phyloP scores from a whole-genome alignment of 2,113 vertebrate species.

The Trogon melanurus region DNA sequence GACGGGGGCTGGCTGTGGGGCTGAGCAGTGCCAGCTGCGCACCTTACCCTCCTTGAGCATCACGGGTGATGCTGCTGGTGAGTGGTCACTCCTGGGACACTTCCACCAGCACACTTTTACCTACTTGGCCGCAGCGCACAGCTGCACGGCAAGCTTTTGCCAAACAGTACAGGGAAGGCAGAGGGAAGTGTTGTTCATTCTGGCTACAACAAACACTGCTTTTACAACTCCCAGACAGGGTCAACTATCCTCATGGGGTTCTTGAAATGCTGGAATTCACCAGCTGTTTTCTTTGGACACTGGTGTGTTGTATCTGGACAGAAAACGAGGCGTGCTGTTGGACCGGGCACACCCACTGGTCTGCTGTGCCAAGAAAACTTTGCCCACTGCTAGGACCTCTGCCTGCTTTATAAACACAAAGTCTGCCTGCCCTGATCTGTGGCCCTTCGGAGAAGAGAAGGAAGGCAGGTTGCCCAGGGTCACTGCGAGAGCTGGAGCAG shows the following conservation, averaged over 20 bases:
- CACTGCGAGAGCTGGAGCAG: background rate
- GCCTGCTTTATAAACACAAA: constrained; percentile 11
- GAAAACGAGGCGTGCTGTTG: background rate
- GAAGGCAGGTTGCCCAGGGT: background rate
- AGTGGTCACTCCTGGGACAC: background rate
- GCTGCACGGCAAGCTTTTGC: background rate
- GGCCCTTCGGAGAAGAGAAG: background rate
- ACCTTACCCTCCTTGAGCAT: background rate
- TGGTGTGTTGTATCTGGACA: background rate
- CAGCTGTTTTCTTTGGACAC: constrained; percentile 34
- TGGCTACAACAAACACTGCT: background rate
- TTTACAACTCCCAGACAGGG: background rate
- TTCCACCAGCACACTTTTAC: background rate
- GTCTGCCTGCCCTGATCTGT: background rate
- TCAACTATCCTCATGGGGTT: background rate
- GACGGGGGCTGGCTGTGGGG: background rate
- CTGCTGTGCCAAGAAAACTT: constrained; percentile 10
- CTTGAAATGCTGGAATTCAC: constrained; percentile 8
- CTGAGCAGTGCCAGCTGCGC: fast-evolving
- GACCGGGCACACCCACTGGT: background rate
- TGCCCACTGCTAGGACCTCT: background rate
- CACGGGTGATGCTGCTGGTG: background rate
- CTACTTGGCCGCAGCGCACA: background rate
- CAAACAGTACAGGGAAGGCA: background rate
- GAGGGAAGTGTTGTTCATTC: background rate